Evolutionary conservation across 2,888 invertebrate genomes (phyloP).

Genomic region (Brenthis hecate): DNA sequence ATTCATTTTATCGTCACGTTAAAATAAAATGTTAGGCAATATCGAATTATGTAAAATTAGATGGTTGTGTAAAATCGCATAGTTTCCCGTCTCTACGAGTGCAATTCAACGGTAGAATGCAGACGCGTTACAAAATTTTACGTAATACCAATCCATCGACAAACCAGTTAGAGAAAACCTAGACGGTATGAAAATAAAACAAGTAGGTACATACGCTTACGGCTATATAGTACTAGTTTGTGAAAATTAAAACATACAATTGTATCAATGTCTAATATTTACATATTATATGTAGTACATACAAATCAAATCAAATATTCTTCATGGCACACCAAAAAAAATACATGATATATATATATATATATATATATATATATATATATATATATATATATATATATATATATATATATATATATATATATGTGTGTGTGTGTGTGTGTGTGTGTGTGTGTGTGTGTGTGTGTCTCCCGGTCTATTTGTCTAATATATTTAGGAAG

Average conservation of each 20-base stretch:
- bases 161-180: constrained; percentile 52
- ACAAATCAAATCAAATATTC: no score
- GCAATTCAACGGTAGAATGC: constrained; percentile 52
- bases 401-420: no score
- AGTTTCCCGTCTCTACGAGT: constrained; percentile 41
- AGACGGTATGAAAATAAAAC: constrained; percentile 48
- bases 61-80: constrained; percentile 6
- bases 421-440: no score
- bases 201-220: constrained; percentile 26
- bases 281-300: constrained; percentile 28
- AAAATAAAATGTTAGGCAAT: constrained; percentile 6
- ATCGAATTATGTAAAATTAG: neutral
- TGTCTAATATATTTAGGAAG: no score
- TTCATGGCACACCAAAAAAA: no score
- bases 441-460: no score
- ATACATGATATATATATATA: no score
- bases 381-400: no score
- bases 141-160: constrained; percentile 40
- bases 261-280: constrained; percentile 25
- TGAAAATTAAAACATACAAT: constrained; percentile 37
- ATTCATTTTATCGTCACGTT: neutral
- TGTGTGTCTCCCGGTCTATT: no score
- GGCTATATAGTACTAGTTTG: constrained; percentile 36
- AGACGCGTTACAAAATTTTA: constrained; percentile 51
- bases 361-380: no score